phyloP scores from a whole-genome alignment of 2,888 invertebrate genomes.

The Trissonchulus latispiculum region DNA sequence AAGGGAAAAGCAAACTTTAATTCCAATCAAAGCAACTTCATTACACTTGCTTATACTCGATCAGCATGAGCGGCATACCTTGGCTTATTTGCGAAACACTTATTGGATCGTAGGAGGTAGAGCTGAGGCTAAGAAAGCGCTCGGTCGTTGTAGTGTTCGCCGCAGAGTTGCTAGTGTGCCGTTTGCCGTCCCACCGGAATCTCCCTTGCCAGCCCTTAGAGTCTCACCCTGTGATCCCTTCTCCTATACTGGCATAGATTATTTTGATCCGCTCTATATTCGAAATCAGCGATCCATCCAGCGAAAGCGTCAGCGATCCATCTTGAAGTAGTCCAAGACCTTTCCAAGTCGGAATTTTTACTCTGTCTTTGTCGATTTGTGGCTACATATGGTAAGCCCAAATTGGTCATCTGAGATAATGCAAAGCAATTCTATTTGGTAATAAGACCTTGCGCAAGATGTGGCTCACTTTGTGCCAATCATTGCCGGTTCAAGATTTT shows the following conservation, averaged over 20 bases:
- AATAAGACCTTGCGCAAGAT: too few species aligned
- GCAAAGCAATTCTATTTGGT: slow-evolving; percentile 43
- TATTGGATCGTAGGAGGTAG: neutral
- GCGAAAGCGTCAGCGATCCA: slow-evolving; percentile 39
- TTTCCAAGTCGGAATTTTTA: slow-evolving; percentile 38
- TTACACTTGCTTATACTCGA: neutral
- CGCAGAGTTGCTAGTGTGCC: neutral
- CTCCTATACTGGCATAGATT: slow-evolving; percentile 30
- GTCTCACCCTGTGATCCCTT: neutral
- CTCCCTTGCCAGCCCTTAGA: neutral
- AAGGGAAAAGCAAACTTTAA: too few species aligned
- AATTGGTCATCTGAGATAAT: slow-evolving; percentile 44
- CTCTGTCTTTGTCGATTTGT: too few species aligned
- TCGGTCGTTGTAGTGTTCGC: neutral
- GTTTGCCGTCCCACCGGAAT: neutral
- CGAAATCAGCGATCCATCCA: slow-evolving; percentile 30
- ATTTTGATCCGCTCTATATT: slow-evolving; percentile 42
- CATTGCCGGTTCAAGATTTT: neutral
- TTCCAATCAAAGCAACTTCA: too few species aligned
- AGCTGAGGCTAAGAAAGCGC: slow-evolving; percentile 4
- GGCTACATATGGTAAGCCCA: too few species aligned
- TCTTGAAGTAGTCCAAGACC: slow-evolving; percentile 40
- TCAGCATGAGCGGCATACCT: neutral
- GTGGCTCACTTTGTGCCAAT: too few species aligned
- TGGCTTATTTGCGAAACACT: neutral